Evolutionary conservation across 2,113 vertebrate genomes (phyloP), one percentile per base, ranked within the genome.

Genomic region (Excalfactoria chinensis): DNA sequence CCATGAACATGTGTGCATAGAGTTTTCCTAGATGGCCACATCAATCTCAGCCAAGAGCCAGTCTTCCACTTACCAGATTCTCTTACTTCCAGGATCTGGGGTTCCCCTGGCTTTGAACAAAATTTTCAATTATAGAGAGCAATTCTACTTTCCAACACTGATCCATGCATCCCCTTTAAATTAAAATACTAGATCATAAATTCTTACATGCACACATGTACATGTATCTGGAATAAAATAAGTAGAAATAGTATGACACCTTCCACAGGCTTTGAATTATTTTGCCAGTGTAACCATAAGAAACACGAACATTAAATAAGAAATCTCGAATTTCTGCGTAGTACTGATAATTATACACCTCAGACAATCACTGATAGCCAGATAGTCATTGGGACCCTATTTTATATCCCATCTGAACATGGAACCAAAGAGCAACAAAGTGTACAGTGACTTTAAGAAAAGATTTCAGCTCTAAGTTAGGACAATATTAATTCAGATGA

Each of bases 161-260:
- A 49, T 49, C 22, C 22, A 23, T 25, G 12, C 48, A 49, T 28
- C 87, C 6, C 8, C 58, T 89, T 63, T 66, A n/a, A 32, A 67
- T 76, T 76, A 73, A 89, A 91, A 79, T 69, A 1, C 8, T 59
- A n/a, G 35, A 51, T 55, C 0, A 1, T 71, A 6, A 5, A 75
- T 60, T 35, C 19, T 48, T 73, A 13, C 43, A 2, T 56, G 49
- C 17, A 51, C 21, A 51, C 19, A 63, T 21, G 13, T 53, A 25
- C 3, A 0, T 28, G 2, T 26, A 63, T 32, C 16, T 3, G 3
- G 85, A 37, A 32, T 9, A 55, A 0, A 37, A 32, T 9, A 55
- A 0, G 0, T 46, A 83, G 9, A 13, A 13, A 79, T 28, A 70
- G 13, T 43, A 84, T 81, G 81, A 72, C 34, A 53, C 13, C 23